Evolutionary conservation across 1,140 invertebrate species (phyloP), one percentile per base, ranked within the genome.

Genomic region (Formica selysi): DNA sequence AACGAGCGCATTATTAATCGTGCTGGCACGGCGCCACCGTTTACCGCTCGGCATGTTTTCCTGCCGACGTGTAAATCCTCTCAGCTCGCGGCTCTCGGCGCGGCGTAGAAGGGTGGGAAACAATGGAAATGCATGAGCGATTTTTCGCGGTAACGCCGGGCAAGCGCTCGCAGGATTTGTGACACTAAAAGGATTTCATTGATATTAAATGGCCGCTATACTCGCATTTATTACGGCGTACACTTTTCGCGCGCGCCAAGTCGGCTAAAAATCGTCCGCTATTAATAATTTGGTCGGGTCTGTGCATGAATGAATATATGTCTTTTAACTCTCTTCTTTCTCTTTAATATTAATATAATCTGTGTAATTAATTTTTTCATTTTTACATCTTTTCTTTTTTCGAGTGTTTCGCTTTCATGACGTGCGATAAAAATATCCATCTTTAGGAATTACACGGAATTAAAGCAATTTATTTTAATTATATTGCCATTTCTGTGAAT

Each of bases 61-160:
- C 51, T 13, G 44, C 41, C n/a, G 36, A 6, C 32, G 64, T 68
- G 84, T 67, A 67, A 81, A 70, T 19, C 44, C 79, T 81, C 67
- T 51, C 68, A 51, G 48, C 48, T 51, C 16, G 48, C 4, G 26
- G 29, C 68, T 65, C 32, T 67, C 26, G 22, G 13, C n/a, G 51
- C 22, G 57, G 4, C 32, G 29, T 3, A n/a, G 13, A 13, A 48
- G 70, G 16, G 26, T 13, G 38, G 48, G 61, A 41, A 67, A 85
- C 73, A 78, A 85, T 78, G 73, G 81, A 65, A 78, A 78, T 78
- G 81, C 41, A 85, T 16, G 81, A 54, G 73, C 61, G 81, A 85
- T 85, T 85, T 85, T 85, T 85, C 22, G 73, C 44, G 44, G 44
- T 54, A 38, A 22, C 71, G 67, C 48, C 16, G 32, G 38, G 19